Evolutionary conservation across 2,888 invertebrate species (phyloP).

Genomic region (Thysanoteuthis rhombus): DNA sequence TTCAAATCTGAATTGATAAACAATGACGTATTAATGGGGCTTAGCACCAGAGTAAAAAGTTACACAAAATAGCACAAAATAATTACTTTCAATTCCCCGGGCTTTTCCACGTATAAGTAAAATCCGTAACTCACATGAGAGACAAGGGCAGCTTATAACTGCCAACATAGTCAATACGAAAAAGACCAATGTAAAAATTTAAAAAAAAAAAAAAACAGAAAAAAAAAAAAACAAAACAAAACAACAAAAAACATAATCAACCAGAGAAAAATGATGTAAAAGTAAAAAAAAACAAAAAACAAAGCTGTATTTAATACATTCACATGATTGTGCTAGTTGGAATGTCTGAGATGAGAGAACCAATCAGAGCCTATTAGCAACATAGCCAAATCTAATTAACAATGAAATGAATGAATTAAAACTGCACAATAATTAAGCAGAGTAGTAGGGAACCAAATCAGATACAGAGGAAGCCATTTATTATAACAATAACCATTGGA

Average conservation of each 20-base stretch:
- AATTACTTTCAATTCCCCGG: neutral
- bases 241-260: too few species aligned
- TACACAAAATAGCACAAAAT: neutral
- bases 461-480: too few species aligned
- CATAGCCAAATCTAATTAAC: neutral
- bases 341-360: neutral
- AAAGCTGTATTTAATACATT: neutral
- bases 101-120: neutral
- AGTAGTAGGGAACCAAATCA: neutral
- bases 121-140: neutral
- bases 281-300: neutral
- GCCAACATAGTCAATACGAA: too few species aligned
- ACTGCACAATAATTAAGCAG: neutral
- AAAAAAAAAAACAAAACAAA: too few species aligned
- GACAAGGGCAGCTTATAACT: too few species aligned
- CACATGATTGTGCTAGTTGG: neutral
- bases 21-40: neutral
- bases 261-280: neutral
- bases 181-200: neutral
- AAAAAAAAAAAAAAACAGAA: too few species aligned
- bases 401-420: neutral
- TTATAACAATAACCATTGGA: too few species aligned
- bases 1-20: neutral
- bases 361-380: neutral
- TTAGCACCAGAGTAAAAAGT: neutral